phyloP scores from a whole-genome alignment of 2,888 invertebrate species.

The Gandaritis pyraliata region DNA sequence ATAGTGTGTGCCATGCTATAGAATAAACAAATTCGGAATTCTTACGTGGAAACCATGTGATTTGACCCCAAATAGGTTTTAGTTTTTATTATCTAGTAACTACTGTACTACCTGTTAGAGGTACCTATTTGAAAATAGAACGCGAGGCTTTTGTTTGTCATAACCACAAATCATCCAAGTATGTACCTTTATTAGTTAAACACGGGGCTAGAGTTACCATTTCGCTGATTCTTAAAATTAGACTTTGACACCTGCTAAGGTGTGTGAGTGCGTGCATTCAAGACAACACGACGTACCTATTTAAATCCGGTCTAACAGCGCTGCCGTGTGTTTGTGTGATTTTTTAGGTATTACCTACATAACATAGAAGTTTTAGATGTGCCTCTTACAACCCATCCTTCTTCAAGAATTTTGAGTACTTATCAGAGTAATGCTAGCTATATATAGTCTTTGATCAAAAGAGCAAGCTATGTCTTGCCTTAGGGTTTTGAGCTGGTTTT shows the following conservation, averaged over 20 bases:
- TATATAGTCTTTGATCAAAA: too few relatives aligned
- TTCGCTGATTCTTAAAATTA: conserved; percentile 52
- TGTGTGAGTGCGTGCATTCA: conserved; percentile 63
- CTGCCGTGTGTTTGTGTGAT: neutral
- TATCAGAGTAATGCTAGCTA: too few relatives aligned
- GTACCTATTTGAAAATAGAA: too few relatives aligned
- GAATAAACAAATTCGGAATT: neutral
- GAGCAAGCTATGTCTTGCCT: too few relatives aligned
- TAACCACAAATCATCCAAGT: neutral
- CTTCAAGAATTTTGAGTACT: too few relatives aligned
- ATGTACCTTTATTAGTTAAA: too few relatives aligned
- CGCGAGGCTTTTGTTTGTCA: conserved; percentile 5
- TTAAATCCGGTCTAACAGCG: neutral
- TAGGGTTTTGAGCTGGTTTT: too few relatives aligned
- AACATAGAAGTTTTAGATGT: too few relatives aligned
- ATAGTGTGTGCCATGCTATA: neutral
- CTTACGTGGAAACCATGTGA: conserved; percentile 50
- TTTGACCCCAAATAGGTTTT: conserved; percentile 28
- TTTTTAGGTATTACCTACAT: neutral
- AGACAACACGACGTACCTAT: conserved; percentile 26
- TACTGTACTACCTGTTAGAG: too few relatives aligned
- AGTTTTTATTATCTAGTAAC: neutral
- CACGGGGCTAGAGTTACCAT: too few relatives aligned
- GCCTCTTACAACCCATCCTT: too few relatives aligned
- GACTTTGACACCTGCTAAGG: conserved; percentile 76